These are phyloP conservation scores for Camelus dromedarius DNA, from an alignment of 2,113 vertebrate species.

Conservation along the genomic window DNA sequence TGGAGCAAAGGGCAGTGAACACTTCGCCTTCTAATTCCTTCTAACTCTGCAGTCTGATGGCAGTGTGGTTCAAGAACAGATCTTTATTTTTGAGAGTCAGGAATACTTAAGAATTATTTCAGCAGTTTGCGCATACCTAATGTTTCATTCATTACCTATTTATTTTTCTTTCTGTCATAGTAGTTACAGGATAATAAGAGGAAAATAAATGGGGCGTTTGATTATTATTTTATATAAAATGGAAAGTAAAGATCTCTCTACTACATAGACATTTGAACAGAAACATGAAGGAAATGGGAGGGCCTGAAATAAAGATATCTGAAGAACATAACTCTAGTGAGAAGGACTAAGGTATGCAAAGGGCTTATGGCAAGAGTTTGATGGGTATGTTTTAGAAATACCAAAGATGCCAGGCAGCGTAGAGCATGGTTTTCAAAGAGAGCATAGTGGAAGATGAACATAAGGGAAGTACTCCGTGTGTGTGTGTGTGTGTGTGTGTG, in stretches of 20 bases:
- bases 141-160: neutral
- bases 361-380: no score
- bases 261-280: neutral
- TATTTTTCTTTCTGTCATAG: neutral
- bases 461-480: neutral
- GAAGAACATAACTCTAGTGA: neutral
- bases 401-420: neutral
- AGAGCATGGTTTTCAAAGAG: rapidly evolving
- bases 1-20: neutral
- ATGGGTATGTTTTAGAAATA: neutral
- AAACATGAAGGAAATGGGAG: neutral
- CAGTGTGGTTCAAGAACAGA: neutral
- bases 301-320: neutral
- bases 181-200: neutral
- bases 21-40: rapidly evolving
- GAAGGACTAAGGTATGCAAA: neutral
- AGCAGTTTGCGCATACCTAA: neutral
- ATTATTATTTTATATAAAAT: neutral
- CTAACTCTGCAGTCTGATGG: neutral
- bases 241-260: neutral
- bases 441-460: neutral
- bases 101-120: neutral
- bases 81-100: neutral
- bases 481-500: neutral
- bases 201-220: neutral